Evolutionary conservation across 2,113 vertebrate species (phyloP).

Genomic region (Rhineura floridana): DNA sequence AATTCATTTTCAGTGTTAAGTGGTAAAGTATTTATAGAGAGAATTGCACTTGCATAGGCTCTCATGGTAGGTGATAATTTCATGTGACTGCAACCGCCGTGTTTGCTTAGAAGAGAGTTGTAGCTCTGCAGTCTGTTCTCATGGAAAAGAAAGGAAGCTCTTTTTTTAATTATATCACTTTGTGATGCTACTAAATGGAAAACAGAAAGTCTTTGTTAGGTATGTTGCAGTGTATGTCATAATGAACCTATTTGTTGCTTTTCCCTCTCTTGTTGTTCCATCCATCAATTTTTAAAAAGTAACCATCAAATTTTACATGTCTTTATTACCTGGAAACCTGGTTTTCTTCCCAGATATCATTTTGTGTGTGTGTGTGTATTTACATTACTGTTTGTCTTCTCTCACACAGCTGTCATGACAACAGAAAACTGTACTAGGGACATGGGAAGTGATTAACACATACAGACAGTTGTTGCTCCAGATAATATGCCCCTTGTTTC

Average conservation of each 20-base stretch:
- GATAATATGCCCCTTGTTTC: conserved; percentile 58
- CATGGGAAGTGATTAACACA: conserved; percentile 59
- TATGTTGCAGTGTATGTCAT: neutral
- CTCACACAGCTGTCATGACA: conserved; percentile 57
- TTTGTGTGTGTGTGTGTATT: conserved; percentile 54
- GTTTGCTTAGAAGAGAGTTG: conserved; percentile 29
- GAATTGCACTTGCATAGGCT: conserved; percentile 38
- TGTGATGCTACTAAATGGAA: conserved; percentile 23
- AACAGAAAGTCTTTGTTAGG: conserved; percentile 30
- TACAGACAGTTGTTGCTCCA: conserved; percentile 55
- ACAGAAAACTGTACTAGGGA: conserved; percentile 60
- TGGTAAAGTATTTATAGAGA: conserved; percentile 56
- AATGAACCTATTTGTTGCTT: neutral
- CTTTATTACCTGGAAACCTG: neutral
- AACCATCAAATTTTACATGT: neutral
- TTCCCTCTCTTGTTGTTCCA: neutral
- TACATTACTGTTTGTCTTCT: conserved; percentile 51
- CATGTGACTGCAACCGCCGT: conserved; percentile 28
- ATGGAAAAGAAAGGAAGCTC: conserved; percentile 18
- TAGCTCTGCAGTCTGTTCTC: conserved; percentile 20
- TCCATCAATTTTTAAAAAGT: neutral
- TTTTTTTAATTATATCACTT: conserved; percentile 24
- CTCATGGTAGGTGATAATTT: conserved; percentile 39
- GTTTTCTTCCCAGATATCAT: conserved; percentile 12
- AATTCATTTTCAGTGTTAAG: conserved; percentile 55